phyloP scores from a whole-genome alignment of 2,888 invertebrate genomes.

The Ceraclea dissimilis region DNA sequence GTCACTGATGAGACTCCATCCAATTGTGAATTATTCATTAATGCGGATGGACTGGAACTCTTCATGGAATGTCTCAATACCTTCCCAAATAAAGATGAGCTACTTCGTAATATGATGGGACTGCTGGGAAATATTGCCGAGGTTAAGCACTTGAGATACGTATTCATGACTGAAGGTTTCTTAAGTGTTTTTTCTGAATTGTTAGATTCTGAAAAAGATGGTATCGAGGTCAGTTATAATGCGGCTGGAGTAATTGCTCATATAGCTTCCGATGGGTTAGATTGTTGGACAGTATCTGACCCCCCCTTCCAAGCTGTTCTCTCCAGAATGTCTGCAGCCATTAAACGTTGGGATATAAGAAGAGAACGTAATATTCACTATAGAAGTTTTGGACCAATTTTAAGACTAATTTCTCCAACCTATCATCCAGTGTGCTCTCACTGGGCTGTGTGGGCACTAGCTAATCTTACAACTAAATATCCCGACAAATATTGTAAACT shows the following conservation, averaged over 20 bases:
- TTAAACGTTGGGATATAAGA: constrained; percentile 80
- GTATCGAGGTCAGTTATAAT: constrained; percentile 94
- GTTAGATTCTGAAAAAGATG: constrained; percentile 79
- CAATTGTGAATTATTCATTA: constrained; percentile 87
- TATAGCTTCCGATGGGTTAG: constrained; percentile 85
- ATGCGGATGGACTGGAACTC: constrained; percentile 80
- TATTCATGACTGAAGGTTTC: constrained; percentile 79
- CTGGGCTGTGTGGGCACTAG: constrained; percentile 97
- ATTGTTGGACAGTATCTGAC: constrained; percentile 68
- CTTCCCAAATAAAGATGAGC: constrained; percentile 82
- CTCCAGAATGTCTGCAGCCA: constrained; percentile 68
- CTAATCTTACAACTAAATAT: constrained; percentile 89
- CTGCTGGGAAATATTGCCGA: constrained; percentile 94
- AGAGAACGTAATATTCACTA: constrained; percentile 94
- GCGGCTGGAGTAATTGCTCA: constrained; percentile 94
- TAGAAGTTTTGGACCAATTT: constrained; percentile 89
- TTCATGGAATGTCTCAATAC: constrained; percentile 84
- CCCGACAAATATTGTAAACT: constrained; percentile 30
- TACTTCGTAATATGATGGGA: constrained; percentile 98
- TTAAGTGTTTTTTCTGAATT: constrained; percentile 80
- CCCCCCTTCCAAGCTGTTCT: constrained; percentile 69
- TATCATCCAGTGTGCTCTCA: constrained; percentile 90
- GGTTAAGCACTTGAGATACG: constrained; percentile 70
- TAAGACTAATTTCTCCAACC: constrained; percentile 71
- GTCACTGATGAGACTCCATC: constrained; percentile 92